Evolutionary conservation across 2,888 invertebrate genomes (phyloP).

Genomic region (Odontocolon sp.): DNA sequence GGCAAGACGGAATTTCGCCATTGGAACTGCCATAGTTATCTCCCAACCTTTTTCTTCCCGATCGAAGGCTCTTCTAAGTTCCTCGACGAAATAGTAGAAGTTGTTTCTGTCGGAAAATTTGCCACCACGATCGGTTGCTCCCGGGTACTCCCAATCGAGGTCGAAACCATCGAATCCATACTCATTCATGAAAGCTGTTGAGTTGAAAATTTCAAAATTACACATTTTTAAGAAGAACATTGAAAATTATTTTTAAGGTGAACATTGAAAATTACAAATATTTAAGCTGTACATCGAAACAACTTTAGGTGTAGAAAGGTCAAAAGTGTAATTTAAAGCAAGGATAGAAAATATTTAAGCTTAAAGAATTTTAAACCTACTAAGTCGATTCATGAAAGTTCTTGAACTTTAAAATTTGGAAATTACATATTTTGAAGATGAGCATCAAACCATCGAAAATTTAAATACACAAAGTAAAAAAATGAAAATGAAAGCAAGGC

Average conservation of each 20-base stretch:
- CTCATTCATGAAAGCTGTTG: conserved; percentile 86
- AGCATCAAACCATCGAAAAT: too few species aligned
- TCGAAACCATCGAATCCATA: conserved; percentile 93
- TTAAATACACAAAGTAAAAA: too few species aligned
- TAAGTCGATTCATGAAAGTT: too few species aligned
- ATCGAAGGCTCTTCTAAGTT: conserved; percentile 90
- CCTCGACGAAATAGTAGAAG: conserved; percentile 92
- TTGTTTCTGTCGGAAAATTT: conserved; percentile 91
- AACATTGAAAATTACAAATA: too few species aligned
- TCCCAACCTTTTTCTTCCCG: conserved; percentile 90
- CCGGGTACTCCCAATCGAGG: conserved; percentile 96
- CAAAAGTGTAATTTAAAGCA: too few species aligned
- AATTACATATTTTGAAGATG: too few species aligned
- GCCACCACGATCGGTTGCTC: conserved; percentile 93
- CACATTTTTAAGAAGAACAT: not conserved
- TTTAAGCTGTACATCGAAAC: too few species aligned
- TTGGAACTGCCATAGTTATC: conserved; percentile 93
- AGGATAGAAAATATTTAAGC: too few species aligned
- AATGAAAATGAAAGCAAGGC: too few species aligned
- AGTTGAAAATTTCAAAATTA: not conserved
- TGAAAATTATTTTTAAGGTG: not conserved
- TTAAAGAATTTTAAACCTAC: too few species aligned
- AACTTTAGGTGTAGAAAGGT: too few species aligned
- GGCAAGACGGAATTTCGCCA: conserved; percentile 92
- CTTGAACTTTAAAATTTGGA: too few species aligned